Percentiles rank a stretch among this genome's conserved stretches.
Conservation (phyloP, 2,797 vertebrate species). For the Urosaurus nigricauda region DNA sequence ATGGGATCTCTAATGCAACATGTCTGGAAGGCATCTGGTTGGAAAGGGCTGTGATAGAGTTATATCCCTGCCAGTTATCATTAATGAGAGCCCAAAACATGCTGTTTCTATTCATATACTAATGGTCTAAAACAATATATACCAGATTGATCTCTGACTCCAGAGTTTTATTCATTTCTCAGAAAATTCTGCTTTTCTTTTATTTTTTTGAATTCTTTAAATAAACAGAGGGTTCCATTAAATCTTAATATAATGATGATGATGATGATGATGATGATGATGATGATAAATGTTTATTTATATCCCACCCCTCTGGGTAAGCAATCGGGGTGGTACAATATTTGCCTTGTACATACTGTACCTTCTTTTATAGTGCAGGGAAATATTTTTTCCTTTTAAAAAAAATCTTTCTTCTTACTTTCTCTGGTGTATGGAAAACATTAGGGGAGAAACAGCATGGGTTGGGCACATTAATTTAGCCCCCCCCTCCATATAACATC, state of each 20-base stretch:
- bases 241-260: no score
- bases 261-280: no score
- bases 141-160: neutral
- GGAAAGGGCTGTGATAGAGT: neutral
- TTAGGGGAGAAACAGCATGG: neutral
- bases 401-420: neutral
- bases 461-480: no score
- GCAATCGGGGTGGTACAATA: no score
- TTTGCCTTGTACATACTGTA: neutral
- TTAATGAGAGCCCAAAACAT: neutral
- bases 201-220: neutral
- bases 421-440: neutral
- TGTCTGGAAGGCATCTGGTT: neutral
- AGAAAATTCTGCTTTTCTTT: neutral
- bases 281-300: no score
- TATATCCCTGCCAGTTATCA: neutral
- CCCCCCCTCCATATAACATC: neutral
- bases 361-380: neutral
- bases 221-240: neutral
- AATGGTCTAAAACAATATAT: neutral
- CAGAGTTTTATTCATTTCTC: constrained; percentile 57
- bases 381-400: neutral
- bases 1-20: neutral
- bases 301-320: no score
- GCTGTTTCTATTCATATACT: neutral